Evolutionary conservation across 1,140 invertebrate species (phyloP).

Genomic region (Leptopilina clavipes): DNA sequence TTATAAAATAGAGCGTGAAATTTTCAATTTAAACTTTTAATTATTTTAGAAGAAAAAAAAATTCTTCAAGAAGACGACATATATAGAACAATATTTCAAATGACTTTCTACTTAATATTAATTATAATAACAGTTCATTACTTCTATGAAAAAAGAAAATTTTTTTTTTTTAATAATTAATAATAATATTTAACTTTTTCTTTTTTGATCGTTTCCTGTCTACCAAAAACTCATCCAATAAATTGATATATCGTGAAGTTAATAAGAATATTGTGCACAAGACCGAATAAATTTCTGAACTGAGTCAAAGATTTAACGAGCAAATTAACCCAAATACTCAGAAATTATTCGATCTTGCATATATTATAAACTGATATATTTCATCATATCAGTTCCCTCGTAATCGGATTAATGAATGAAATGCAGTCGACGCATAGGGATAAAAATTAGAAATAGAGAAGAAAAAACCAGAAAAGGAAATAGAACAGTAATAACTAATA

Average conservation of each 20-base stretch:
- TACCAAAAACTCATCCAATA: not conserved
- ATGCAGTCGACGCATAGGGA: too few species aligned
- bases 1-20: slow-evolving; percentile 20
- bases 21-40: slow-evolving; percentile 13
- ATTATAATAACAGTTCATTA: not conserved
- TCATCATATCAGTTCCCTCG: not conserved
- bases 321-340: slow-evolving; percentile 23
- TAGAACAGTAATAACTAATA: too few species aligned
- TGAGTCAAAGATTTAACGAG: slow-evolving; percentile 47
- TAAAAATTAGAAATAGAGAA: too few species aligned
- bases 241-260: not conserved
- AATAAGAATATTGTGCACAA: slow-evolving; percentile 1
- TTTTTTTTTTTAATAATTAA: too few species aligned
- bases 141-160: not conserved
- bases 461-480: too few species aligned
- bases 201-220: too few species aligned
- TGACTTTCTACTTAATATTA: slow-evolving; percentile 7
- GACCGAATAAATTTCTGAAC: slow-evolving; percentile 16
- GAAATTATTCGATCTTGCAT: slow-evolving; percentile 19
- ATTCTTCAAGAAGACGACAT: not conserved
- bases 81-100: slow-evolving; percentile 1
- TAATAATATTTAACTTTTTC: too few species aligned
- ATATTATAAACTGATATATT: not conserved
- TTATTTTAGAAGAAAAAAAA: not conserved
- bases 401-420: not conserved